Evolutionary conservation across 1,140 invertebrate species (phyloP).

Genomic region (Temnothorax longispinosus): DNA sequence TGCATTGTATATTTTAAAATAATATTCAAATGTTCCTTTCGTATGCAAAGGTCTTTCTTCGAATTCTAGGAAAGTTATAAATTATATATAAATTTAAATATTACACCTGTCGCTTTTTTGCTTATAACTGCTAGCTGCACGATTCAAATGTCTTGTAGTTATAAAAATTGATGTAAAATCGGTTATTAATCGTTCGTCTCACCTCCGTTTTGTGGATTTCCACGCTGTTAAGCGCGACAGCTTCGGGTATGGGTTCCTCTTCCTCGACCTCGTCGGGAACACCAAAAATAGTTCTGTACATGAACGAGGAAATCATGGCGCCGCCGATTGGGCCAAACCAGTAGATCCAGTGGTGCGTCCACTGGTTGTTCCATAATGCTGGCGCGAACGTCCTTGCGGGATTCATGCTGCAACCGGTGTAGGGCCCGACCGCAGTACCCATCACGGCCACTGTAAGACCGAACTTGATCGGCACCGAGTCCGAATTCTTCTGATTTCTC

Average conservation of each 20-base stretch:
- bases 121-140: not conserved
- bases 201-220: constrained; percentile 76
- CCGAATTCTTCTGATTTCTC: constrained; percentile 84
- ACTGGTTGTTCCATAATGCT: constrained; percentile 90
- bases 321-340: constrained; percentile 86
- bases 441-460: constrained; percentile 85
- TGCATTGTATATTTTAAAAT: not conserved
- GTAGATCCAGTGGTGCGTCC: constrained; percentile 90
- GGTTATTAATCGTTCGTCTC: not conserved
- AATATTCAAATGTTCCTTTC: constrained; percentile 12
- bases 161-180: not conserved
- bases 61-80: not conserved
- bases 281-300: constrained; percentile 81
- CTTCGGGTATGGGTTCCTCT: constrained; percentile 56
- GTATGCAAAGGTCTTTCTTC: not conserved
- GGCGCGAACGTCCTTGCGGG: constrained; percentile 93
- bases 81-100: constrained; percentile 7
- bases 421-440: constrained; percentile 85
- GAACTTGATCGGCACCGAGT: constrained; percentile 86
- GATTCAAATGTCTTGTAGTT: not conserved
- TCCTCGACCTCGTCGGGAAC: constrained; percentile 41
- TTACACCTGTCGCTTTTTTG: not conserved
- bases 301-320: constrained; percentile 80
- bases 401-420: constrained; percentile 93
- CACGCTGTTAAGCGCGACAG: constrained; percentile 78